Evolutionary conservation across 1,140 invertebrate genomes (phyloP), one percentile per base, ranked within the genome.

Genomic region (Gryon sp.): DNA sequence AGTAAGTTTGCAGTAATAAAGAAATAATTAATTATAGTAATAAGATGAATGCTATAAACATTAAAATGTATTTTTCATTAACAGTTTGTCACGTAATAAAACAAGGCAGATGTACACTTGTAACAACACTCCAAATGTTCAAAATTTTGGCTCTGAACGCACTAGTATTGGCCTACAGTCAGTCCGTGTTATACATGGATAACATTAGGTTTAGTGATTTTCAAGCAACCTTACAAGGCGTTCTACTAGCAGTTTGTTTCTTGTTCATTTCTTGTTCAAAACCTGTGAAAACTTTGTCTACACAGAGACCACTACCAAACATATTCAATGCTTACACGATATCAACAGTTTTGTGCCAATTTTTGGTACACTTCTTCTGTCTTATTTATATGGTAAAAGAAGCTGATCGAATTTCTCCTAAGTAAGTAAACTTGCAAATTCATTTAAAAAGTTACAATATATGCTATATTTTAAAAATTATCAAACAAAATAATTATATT

Each of bases 121-220:
- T 99, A 0, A 99, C 98, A 0, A 99, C 99, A 0, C 89, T 99
- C 30, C 99, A 99, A 89, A 99, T 99, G 99, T 99, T 99, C 87
- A 99, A 99, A 91, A 99, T 99, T 77, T 89, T 99, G 26, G 99
- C 99, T 0, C 87, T 99, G n/a, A 99, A 99, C 89, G 98, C 99
- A 0, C 91, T 99, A 0, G 97, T 99, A 57, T 90, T 99, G 30
- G 99, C 99, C 0, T 99, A 99, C 90, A 97, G 97, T 85, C 98
- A 99, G 88, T 99, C 97, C 16, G 98, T 99, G 5, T 90, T 99
- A 0, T 99, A 99, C 85, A 91, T 99, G 63, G 98, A 99, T 88
- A 98, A 98, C 16, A 96, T 99, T 46, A 99, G 99, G 88, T 97
- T 99, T 80, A 98, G 96, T 83, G 99, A 99, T 87, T 94, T 93